Base-by-base conservation (phyloP, 2,888 invertebrate species). In the Diarsia rubi region DNA sequence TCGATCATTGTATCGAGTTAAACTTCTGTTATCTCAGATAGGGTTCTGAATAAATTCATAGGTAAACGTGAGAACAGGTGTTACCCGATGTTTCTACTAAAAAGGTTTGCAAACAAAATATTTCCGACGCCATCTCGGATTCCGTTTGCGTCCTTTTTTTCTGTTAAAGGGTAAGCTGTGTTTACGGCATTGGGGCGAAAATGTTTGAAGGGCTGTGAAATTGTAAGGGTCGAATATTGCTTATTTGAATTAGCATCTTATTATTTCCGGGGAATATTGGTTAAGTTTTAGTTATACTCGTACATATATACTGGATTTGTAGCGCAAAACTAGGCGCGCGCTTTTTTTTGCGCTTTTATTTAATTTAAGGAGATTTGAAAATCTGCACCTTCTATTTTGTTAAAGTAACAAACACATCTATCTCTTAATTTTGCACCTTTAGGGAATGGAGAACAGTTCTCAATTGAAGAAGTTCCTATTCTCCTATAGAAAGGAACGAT, bases 31-130 rank as follows among this genome's bases (percentile, higher is more conserved):
- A 0, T 42, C 19, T 44, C 0, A 47, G 27, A 16, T n/a, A n/a
- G 21, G 27, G 3, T 69, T 64, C 44, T 81, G 73, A 85, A 86
- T 76, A 69, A 73, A 85, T 85, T 82, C 87, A 86, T 84, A 78
- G 84, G 73, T 75, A 73, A 74, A 68, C 67, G 65, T 52, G 49
- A 54, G 64, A 85, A 82, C 82, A 86, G 75, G 67, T 84, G 87
- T 75, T 70, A 31, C 75, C 70, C 45, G 47, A 73, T 78, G 75
- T 76, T 84, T 75, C 42, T 37, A 47, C 60, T 60, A 77, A 75
- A 85, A 85, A 82, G 87, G 87, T 75, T 84, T 59, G 37, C 74
- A 77, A 82, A 77, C 87, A 84, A 85, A 84, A 84, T 79, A 84
- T 85, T 85, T 86, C 66, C 68, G 64, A 66, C 68, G 73, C 69